Percentiles rank a stretch among this genome's conserved stretches.
Evolutionary conservation across 2,113 vertebrate species (phyloP).

Genomic region (Gymnocephalus cernua): DNA sequence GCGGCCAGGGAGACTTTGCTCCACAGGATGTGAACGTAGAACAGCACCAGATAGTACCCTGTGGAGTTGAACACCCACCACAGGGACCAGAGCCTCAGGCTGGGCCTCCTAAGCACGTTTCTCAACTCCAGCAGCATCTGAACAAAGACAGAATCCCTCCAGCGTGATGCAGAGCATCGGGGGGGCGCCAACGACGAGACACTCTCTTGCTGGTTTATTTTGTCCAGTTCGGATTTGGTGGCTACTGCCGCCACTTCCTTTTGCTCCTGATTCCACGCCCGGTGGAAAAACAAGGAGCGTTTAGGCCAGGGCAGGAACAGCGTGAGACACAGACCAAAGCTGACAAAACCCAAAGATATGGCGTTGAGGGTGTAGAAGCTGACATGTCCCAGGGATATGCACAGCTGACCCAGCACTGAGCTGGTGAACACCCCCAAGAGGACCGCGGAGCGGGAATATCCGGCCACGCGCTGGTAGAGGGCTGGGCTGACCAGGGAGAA

Average conservation of each 20-base stretch:
- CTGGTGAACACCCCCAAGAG: constrained; percentile 95
- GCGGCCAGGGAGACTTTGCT: constrained; percentile 73
- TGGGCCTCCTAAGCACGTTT: constrained; percentile 74
- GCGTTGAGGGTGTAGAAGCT: constrained; percentile 83
- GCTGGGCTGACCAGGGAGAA: constrained; percentile 90
- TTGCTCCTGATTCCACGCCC: not conserved
- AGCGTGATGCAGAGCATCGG: constrained; percentile 31
- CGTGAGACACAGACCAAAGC: constrained; percentile 86
- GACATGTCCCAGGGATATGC: constrained; percentile 75
- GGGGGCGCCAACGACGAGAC: not conserved
- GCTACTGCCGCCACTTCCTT: constrained; percentile 59
- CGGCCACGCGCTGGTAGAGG: constrained; percentile 91
- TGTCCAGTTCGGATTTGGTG: constrained; percentile 74
- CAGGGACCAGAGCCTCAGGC: constrained; percentile 92
- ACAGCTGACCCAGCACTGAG: constrained; percentile 93
- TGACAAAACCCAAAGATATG: constrained; percentile 89
- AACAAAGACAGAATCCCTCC: constrained; percentile 78
- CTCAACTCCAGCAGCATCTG: constrained; percentile 88
- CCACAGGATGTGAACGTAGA: constrained; percentile 96
- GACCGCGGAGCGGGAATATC: constrained; percentile 90
- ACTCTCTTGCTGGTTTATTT: constrained; percentile 52
- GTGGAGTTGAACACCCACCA: constrained; percentile 97
- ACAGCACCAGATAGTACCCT: constrained; percentile 94
- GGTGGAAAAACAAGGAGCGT: constrained; percentile 95
- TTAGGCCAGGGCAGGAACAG: constrained; percentile 90